These are phyloP conservation scores for Hyaena hyaena DNA, from an alignment of 2,113 vertebrate species.

Conservation along the genomic window DNA sequence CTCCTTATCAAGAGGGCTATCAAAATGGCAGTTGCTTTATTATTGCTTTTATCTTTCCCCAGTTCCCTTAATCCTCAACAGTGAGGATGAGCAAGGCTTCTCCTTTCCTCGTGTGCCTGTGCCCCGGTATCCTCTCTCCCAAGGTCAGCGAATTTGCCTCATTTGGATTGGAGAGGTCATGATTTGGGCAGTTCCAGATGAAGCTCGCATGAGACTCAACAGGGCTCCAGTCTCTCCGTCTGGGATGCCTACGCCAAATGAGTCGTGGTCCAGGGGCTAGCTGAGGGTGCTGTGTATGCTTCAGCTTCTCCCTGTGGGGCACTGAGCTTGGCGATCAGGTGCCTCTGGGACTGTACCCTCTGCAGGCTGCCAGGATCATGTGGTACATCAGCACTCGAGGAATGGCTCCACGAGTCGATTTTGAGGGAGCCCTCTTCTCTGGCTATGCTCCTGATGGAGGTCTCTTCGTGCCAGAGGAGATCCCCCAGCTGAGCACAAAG, in stretches of 20 bases:
- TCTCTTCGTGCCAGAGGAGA: constrained; percentile 92
- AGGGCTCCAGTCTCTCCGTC: neutral
- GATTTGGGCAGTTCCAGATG: neutral
- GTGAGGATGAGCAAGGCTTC: neutral
- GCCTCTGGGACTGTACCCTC: neutral
- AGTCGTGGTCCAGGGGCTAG: neutral
- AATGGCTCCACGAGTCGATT: constrained; percentile 80
- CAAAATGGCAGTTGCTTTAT: too few relatives aligned
- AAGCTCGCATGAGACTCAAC: neutral
- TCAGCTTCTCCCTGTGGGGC: fast-evolving
- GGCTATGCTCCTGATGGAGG: constrained; percentile 93
- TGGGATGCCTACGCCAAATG: neutral
- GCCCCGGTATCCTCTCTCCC: neutral
- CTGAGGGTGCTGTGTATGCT: neutral
- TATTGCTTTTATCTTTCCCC: neutral
- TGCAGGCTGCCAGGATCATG: constrained; percentile 84
- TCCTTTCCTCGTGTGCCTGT: neutral
- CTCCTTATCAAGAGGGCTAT: neutral
- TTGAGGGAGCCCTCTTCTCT: constrained; percentile 91
- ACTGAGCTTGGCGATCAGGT: neutral
- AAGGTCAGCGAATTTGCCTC: neutral
- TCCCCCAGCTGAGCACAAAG: constrained; percentile 86
- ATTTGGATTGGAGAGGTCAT: neutral
- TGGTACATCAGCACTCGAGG: constrained; percentile 93
- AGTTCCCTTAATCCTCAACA: neutral